Conservation (phyloP, 2,797 vertebrate genomes). For the Danio jaintianensis region DNA sequence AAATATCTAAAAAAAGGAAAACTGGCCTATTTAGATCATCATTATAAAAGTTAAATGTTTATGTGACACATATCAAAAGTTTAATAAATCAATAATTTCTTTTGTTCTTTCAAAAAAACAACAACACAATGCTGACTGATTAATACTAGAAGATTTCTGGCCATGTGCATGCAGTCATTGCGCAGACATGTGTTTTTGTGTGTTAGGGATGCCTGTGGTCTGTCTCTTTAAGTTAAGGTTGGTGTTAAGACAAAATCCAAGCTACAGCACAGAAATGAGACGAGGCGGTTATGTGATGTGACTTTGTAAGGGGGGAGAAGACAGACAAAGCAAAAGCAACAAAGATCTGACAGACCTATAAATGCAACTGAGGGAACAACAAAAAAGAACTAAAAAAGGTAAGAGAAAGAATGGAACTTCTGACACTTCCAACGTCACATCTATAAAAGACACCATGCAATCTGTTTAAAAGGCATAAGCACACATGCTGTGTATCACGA, state of each 20-base stretch:
- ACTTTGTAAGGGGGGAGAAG: background rate
- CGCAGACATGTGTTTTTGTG: slow-evolving; percentile 2
- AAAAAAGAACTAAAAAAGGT: slow-evolving; percentile 7
- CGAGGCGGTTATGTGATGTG: slow-evolving; percentile 41
- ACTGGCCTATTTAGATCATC: background rate
- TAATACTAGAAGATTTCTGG: background rate
- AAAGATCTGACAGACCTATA: slow-evolving; percentile 16
- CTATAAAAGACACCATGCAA: background rate
- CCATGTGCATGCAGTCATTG: background rate
- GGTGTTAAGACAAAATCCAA: background rate
- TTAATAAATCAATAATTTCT: background rate
- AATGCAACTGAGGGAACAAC: background rate
- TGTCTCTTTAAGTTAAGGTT: slow-evolving; percentile 20
- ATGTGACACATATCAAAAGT: background rate
- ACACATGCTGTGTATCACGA: slow-evolving; percentile 25
- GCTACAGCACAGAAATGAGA: slow-evolving; percentile 21
- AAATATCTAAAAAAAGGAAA: background rate
- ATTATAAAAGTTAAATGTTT: background rate
- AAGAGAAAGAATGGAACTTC: background rate
- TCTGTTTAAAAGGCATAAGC: slow-evolving; percentile 25
- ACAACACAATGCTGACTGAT: background rate
- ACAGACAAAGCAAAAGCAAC: slow-evolving; percentile 7
- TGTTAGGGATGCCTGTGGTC: background rate
- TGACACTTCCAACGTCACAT: slow-evolving; percentile 23
- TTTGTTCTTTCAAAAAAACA: too few species aligned